Percentiles rank a stretch among this genome's conserved stretches.
These are phyloP conservation scores for Dromiciops gliroides DNA, from an alignment of 2,113 vertebrate genomes.

Conservation along the genomic window DNA sequence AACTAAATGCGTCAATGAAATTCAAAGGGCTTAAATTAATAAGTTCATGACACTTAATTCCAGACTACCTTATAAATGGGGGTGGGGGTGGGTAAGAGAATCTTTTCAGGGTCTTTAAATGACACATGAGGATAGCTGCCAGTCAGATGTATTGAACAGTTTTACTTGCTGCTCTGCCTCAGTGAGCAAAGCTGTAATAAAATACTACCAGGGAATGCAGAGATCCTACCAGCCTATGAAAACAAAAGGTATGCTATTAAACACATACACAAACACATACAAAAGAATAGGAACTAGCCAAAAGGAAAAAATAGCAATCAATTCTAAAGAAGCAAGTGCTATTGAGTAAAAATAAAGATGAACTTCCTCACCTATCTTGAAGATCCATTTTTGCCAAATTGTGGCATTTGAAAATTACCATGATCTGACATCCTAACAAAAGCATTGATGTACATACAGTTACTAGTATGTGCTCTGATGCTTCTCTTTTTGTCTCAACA, in stretches of 20 bases:
- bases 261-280: constrained; percentile 42
- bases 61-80: constrained; percentile 22
- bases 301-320: constrained; percentile 29
- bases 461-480: constrained; percentile 33
- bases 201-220: constrained; percentile 57
- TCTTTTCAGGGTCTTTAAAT: not conserved
- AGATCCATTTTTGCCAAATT: constrained; percentile 68
- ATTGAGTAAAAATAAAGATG: constrained; percentile 36
- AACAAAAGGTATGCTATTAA: constrained; percentile 66
- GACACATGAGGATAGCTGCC: constrained; percentile 61
- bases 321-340: constrained; percentile 16
- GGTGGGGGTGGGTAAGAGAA: not conserved
- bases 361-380: constrained; percentile 67
- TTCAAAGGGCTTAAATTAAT: constrained; percentile 38
- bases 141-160: constrained; percentile 65
- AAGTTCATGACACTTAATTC: constrained; percentile 38
- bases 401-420: constrained; percentile 57
- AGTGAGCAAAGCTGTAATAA: constrained; percentile 61
- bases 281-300: constrained; percentile 36
- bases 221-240: constrained; percentile 48
- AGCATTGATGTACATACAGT: constrained; percentile 33
- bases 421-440: constrained; percentile 59
- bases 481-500: constrained; percentile 43
- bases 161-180: constrained; percentile 61
- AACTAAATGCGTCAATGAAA: not conserved